Evolutionary conservation across 53 echinoderm and acorn worm species (phyloP), one percentile per base, ranked within the genome.

Genomic region (Echinarachnius parma): DNA sequence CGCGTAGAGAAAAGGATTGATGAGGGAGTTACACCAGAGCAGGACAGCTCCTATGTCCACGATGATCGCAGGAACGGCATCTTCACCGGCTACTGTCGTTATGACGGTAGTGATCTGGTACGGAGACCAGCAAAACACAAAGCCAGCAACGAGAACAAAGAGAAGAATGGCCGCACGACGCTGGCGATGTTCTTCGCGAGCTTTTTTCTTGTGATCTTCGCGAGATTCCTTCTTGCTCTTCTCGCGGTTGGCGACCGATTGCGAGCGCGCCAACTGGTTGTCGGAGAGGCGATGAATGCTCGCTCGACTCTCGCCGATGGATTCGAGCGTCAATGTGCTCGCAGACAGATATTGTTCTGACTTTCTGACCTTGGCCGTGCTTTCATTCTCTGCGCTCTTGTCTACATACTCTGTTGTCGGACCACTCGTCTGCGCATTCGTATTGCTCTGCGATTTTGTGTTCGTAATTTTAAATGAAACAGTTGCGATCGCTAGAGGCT

Each of bases 1-100:
- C 9, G 91, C 91, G 70, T 90, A 90, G 16, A 90, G 79, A 45
- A 82, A 82, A 10, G 91, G 91, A 29, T 90, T 90, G 14, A 86
- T 65, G 21, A 86, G 86, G 8, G 91, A 90, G 71, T 86, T 90
- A 33, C 86, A 86, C 91, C 91, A 91, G 18, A 90, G 67, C 3
- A 86, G 53, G 35, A 82, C 62, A 26, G 75, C 86, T 24, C 82
- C 76, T 4, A 90, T 64, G 33, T 86, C 81, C 53, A 64, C 66
- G 0, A 59, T 53, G 9, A 47, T 27, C 10, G 15, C 46, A 5
- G 58, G 31, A 15, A 79, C 57, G 53, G 80, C 82, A 24, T 79
- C 77, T 11, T 83, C 82, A 15, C 91, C 86, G 25, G 76, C 36
- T 9, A 56, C 47, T n/a, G 86, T 56, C 27, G 48, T 68, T 3